A percentile compares a stretch with the other conserved stretches of the same genome.
Evolutionary conservation across 2,888 invertebrate genomes (phyloP).

Genomic region (Diarsia brunnea): DNA sequence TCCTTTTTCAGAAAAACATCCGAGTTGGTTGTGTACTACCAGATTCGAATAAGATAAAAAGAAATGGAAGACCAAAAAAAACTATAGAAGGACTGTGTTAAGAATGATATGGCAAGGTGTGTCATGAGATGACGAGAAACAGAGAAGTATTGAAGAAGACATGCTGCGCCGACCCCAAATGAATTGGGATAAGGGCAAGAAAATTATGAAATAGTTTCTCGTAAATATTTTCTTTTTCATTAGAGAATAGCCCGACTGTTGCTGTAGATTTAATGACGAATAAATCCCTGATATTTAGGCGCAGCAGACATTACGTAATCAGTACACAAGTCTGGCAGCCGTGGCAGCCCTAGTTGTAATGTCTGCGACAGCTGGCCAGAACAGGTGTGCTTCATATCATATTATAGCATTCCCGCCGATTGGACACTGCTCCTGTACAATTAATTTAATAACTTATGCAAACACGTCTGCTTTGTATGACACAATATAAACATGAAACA

Average conservation of each 20-base stretch:
- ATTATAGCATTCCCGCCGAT: conserved; percentile 58
- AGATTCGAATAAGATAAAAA: conserved; percentile 3
- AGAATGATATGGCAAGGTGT: no score
- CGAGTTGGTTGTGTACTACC: background rate
- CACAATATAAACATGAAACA: conserved; percentile 22
- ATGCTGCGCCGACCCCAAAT: no score
- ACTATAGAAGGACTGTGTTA: no score
- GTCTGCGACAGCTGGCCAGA: conserved; percentile 76
- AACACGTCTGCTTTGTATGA: conserved; percentile 33
- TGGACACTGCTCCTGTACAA: conserved; percentile 54
- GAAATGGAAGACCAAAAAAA: background rate
- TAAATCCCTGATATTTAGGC: conserved; percentile 31
- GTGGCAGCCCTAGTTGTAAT: conserved; percentile 56
- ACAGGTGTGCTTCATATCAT: conserved; percentile 76
- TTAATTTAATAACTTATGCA: conserved; percentile 60
- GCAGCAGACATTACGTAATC: conserved; percentile 40
- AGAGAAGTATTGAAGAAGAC: no score
- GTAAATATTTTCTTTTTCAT: background rate
- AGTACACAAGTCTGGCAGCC: conserved; percentile 25
- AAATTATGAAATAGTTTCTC: background rate
- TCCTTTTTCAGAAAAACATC: conserved; percentile 2
- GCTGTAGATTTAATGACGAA: conserved; percentile 8
- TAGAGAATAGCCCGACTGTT: background rate
- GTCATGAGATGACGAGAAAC: no score
- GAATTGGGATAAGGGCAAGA: no score